A percentile compares a stretch with the other conserved stretches of the same genome.
phyloP scores from a whole-genome alignment of 2,113 vertebrate species.

The Microcebus ravelobensis region DNA sequence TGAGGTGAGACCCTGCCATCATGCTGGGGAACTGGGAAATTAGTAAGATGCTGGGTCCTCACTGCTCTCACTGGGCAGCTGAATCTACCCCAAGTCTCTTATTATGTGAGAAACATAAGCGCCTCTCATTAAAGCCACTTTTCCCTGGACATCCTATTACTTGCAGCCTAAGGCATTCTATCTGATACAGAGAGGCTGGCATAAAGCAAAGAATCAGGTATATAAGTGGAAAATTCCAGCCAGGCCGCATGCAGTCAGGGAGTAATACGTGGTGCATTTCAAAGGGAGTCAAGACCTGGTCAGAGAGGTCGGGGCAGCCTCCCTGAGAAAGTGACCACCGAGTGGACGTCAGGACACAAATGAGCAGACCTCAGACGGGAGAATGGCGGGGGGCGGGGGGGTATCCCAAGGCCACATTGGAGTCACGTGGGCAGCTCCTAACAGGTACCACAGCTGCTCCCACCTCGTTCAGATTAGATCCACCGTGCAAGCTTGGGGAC shows the following conservation, averaged over 20 bases:
- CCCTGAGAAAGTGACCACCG: background rate
- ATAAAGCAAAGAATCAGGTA: background rate
- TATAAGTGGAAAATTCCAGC: too few relatives aligned
- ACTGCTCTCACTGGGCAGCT: background rate
- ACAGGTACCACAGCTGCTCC: background rate
- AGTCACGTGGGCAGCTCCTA: background rate
- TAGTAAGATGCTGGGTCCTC: background rate
- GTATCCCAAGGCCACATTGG: background rate
- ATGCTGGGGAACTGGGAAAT: background rate
- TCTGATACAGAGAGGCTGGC: background rate
- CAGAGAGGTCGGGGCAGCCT: background rate
- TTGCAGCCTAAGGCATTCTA: background rate
- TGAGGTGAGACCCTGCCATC: background rate
- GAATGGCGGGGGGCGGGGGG: too few relatives aligned
- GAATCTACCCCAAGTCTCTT: background rate
- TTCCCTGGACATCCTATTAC: background rate
- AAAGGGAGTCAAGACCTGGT: background rate
- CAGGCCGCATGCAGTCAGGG: background rate
- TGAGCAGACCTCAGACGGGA: background rate
- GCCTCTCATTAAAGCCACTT: background rate
- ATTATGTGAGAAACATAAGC: background rate
- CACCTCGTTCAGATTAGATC: background rate
- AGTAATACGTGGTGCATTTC: accelerated
- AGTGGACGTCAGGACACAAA: background rate
- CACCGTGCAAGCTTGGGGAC: background rate